Conservation (phyloP, 2,113 vertebrate species). For the Forbesichthys papilliferus region DNA sequence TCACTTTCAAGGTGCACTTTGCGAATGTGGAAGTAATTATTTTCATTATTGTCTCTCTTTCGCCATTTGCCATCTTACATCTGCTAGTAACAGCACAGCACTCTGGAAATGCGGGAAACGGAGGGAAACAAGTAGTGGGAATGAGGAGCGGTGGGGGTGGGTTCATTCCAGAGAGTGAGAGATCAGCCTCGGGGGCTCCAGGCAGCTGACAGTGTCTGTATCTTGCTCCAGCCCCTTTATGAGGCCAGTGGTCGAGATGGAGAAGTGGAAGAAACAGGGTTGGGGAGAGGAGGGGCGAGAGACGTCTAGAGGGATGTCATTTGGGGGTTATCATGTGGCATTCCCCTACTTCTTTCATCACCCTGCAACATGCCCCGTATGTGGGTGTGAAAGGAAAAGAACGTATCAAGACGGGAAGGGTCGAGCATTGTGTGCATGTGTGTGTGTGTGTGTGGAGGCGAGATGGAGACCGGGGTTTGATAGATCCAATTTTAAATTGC, state of each 20-base stretch:
- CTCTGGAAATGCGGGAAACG: slow-evolving; percentile 7
- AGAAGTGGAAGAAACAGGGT: slow-evolving; percentile 56
- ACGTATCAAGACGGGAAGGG: slow-evolving; percentile 10
- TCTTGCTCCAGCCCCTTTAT: slow-evolving; percentile 35
- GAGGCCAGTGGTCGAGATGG: slow-evolving; percentile 39
- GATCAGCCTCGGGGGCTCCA: slow-evolving; percentile 60
- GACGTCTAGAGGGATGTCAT: slow-evolving; percentile 53
- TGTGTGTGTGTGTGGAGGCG: too few relatives aligned
- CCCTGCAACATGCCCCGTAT: slow-evolving; percentile 48
- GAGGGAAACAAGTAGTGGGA: slow-evolving; percentile 17
- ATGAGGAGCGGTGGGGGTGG: slow-evolving; percentile 40
- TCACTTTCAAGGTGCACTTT: slow-evolving; percentile 3
- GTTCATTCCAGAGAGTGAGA: slow-evolving; percentile 68
- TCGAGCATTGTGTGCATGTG: slow-evolving; percentile 10
- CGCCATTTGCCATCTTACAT: not conserved
- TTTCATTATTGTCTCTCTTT: slow-evolving; percentile 8
- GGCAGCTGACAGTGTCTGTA: slow-evolving; percentile 65
- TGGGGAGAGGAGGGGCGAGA: slow-evolving; percentile 51
- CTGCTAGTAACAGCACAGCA: slow-evolving; percentile 4
- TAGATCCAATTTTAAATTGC: slow-evolving; percentile 19
- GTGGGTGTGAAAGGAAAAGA: slow-evolving; percentile 32
- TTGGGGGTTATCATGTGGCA: slow-evolving; percentile 58
- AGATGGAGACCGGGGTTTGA: not conserved
- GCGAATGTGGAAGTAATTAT: slow-evolving; percentile 8
- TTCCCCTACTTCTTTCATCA: slow-evolving; percentile 66